These are phyloP conservation scores for Thalassophryne amazonica DNA, from an alignment of 2,797 vertebrate genomes.

Conservation along the genomic window DNA sequence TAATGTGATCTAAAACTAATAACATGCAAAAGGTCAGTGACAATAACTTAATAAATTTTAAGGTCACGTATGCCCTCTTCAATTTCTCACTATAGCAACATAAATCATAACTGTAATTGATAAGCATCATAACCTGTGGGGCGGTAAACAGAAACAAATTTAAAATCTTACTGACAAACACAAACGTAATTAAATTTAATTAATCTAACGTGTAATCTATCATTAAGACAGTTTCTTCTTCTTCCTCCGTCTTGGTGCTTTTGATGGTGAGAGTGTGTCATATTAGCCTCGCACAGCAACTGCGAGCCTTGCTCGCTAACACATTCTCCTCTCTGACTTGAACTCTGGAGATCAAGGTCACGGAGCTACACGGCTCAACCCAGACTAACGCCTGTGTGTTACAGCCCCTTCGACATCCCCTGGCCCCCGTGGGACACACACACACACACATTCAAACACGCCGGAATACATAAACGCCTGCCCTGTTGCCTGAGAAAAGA, in stretches of 20 bases:
- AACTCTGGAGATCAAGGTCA: slow-evolving; percentile 73
- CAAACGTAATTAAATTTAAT: no score
- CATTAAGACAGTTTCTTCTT: slow-evolving; percentile 2
- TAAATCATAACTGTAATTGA: slow-evolving; percentile 23
- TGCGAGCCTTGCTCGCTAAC: slow-evolving; percentile 4
- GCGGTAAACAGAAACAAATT: not conserved
- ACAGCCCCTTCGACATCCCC: slow-evolving; percentile 35
- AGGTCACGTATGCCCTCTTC: slow-evolving; percentile 6
- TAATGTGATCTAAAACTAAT: slow-evolving; percentile 18
- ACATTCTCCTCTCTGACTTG: slow-evolving; percentile 39
- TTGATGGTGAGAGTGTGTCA: slow-evolving; percentile 7
- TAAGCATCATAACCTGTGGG: not conserved
- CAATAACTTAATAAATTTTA: slow-evolving; percentile 14
- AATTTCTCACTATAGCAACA: slow-evolving; percentile 8
- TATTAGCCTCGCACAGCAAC: slow-evolving; percentile 18
- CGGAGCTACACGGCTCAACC: slow-evolving; percentile 53
- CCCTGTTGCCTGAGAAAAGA: slow-evolving; percentile 8
- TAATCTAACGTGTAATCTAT: slow-evolving; percentile 7
- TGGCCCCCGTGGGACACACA: slow-evolving; percentile 1
- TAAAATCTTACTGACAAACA: no score
- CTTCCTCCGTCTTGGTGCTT: slow-evolving; percentile 8
- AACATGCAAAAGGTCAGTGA: slow-evolving; percentile 28
- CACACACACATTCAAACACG: not conserved
- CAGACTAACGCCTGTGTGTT: slow-evolving; percentile 52
- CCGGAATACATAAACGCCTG: slow-evolving; percentile 11